Base-by-base conservation (phyloP, 2,888 invertebrate species). In the Chirona hameri region DNA sequence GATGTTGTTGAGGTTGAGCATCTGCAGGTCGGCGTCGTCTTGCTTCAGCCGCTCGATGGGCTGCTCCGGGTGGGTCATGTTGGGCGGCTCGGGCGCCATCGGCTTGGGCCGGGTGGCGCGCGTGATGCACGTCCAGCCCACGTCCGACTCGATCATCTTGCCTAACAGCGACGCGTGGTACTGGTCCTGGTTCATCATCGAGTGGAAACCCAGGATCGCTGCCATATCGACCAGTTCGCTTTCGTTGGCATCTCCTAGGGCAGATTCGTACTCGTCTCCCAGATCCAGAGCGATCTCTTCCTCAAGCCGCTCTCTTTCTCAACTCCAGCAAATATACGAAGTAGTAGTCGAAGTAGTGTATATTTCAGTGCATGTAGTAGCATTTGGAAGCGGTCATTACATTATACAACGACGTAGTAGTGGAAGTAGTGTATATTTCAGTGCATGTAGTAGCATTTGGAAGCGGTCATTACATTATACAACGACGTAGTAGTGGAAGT, bases 181-280 rank as follows among this genome's bases (percentile, higher is more conserved):
- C 90, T 99, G 99, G 88, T 98, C 98, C 90, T 99, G 99, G 89
- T 98, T 99, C 94, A 99, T 95, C 96, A 99, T 98, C 85, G 98
- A 98, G 90, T 99, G 99, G 92, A 99, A 98, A 87, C 99, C 99
- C 88, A 98, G 92, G 89, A 98, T 97, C 88, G 98, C 98, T 96
- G 99, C 99, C 88, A 99, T 92, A 90, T 99, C 99, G 87, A 99
- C 99, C 87, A 99, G 95, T 91, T 98, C 98, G 89, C 97, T 96
- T 89, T 98, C 97, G 86, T 95, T 92, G 82, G 98, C 98, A 87
- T 91, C 91, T 69, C 91, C 92, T 85, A 98, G 91, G n/a, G 97
- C 97, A 87, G 93, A 91, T 88, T 97, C 97, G 88, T 97, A 96
- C 88, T 97, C 97, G 87, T 96, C 96, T 84, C 96, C 97, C 88